These are phyloP conservation scores for Anoura caudifer DNA, from an alignment of 2,113 vertebrate species.

Conservation along the genomic window DNA sequence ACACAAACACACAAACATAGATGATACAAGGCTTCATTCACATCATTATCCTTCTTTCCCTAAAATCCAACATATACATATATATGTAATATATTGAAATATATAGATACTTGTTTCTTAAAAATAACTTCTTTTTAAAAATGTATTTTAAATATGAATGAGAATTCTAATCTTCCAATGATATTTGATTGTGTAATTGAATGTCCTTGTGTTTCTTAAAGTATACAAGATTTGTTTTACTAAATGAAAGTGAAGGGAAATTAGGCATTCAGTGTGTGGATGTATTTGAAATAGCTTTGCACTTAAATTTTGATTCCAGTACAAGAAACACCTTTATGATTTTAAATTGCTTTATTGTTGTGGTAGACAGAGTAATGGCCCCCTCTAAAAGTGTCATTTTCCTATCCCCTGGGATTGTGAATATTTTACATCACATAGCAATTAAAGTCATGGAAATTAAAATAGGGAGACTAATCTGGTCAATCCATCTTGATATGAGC, in stretches of 20 bases:
- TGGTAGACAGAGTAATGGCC: not conserved
- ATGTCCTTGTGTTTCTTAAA: not conserved
- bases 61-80: not conserved
- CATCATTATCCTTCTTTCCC: not conserved
- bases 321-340: not conserved
- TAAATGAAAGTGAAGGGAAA: not conserved
- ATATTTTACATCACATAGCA: not conserved
- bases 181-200: not conserved
- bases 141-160: not conserved
- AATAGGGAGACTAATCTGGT: not conserved
- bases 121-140: not conserved
- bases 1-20: not conserved
- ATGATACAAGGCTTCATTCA: not conserved
- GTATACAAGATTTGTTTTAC: not conserved
- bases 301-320: not conserved
- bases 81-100: not conserved
- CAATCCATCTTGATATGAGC: not conserved
- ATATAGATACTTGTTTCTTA: not conserved
- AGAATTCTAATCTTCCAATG: not conserved
- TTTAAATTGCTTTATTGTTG: not conserved
- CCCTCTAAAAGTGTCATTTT: not conserved
- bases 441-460: not conserved
- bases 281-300: not conserved
- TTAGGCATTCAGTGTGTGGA: not conserved
- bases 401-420: not conserved